Evolutionary conservation across 2,888 invertebrate species (phyloP).

Genomic region (Frankliniella intonsa): DNA sequence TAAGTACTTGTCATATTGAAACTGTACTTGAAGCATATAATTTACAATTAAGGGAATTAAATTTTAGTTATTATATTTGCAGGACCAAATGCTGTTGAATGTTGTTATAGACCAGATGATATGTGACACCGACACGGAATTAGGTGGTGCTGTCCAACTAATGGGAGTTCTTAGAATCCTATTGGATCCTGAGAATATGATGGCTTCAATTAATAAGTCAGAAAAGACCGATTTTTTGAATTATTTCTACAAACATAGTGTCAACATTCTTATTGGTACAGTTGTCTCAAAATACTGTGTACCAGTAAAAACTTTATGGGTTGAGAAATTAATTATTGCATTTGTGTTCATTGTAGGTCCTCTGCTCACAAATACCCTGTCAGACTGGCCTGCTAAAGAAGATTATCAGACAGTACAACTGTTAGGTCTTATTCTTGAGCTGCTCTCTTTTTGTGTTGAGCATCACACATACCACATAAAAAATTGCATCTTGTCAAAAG

Average conservation of each 20-base stretch:
- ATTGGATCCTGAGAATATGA: conserved; percentile 97
- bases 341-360: conserved; percentile 60
- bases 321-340: neutral
- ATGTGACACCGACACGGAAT: conserved; percentile 91
- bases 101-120: conserved; percentile 98
- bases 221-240: conserved; percentile 98
- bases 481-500: conserved; percentile 94
- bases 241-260: conserved; percentile 98
- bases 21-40: neutral
- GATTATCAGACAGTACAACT: conserved; percentile 97
- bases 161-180: conserved; percentile 90
- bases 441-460: conserved; percentile 97
- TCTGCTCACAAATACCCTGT: conserved; percentile 85
- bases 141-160: conserved; percentile 95
- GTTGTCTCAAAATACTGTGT: conserved; percentile 34
- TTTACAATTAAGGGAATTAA: conserved; percentile 11
- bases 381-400: conserved; percentile 84
- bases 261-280: conserved; percentile 88
- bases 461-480: conserved; percentile 99
- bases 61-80: conserved; percentile 42
- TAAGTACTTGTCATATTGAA: conserved; percentile 45
- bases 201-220: conserved; percentile 85
- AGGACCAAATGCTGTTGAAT: conserved; percentile 91
- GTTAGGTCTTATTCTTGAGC: conserved; percentile 87
- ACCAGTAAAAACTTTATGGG: neutral